phyloP scores from a whole-genome alignment of 35 echinoderm and acorn worm genomes.

The Lytechinus variegatus region DNA sequence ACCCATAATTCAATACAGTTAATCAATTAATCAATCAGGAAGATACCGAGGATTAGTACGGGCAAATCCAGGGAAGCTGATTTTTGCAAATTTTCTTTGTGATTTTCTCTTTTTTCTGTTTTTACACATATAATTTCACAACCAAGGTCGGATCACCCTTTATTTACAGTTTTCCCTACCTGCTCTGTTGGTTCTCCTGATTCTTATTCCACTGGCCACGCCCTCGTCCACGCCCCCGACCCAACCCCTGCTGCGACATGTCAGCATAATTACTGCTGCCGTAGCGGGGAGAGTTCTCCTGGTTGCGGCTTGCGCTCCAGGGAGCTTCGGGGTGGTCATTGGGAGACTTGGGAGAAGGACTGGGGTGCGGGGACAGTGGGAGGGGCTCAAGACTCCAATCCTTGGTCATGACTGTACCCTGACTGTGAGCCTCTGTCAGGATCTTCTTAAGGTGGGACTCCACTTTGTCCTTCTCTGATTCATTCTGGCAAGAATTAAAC shows the following conservation, averaged over 20 bases:
- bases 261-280: not conserved
- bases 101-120: no score
- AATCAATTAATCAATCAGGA: no score
- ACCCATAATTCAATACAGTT: no score
- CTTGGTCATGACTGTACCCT: slow-evolving; percentile 72
- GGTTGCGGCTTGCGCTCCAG: slow-evolving; percentile 9
- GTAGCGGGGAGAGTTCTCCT: not conserved
- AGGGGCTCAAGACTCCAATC: slow-evolving; percentile 85
- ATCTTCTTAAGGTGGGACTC: slow-evolving; percentile 79
- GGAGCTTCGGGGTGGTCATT: not conserved
- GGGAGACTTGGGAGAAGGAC: not conserved
- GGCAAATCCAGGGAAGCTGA: no score
- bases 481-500: slow-evolving; percentile 77
- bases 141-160: no score
- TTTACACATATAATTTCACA: no score
- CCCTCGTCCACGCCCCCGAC: slow-evolving; percentile 30
- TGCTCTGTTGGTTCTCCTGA: slow-evolving; percentile 8
- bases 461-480: slow-evolving; percentile 82
- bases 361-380: slow-evolving; percentile 59
- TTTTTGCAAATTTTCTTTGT: no score
- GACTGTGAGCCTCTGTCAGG: slow-evolving; percentile 71
- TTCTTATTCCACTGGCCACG: slow-evolving; percentile 28
- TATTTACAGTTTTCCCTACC: not conserved
- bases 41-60: no score
- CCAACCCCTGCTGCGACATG: not conserved